phyloP scores from a whole-genome alignment of 2,113 vertebrate species.

The Podilymbus podiceps region DNA sequence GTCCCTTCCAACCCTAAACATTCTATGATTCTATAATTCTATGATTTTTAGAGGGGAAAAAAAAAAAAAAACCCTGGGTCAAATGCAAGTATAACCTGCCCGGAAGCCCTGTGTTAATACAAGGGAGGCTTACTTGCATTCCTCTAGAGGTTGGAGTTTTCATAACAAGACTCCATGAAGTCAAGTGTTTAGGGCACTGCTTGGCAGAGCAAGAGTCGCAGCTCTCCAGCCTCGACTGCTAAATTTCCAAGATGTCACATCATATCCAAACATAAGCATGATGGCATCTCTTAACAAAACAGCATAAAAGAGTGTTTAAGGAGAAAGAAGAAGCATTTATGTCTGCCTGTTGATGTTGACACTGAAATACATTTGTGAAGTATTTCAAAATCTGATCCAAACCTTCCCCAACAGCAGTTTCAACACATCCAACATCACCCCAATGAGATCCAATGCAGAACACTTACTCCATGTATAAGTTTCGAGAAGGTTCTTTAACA shows the following conservation, averaged over 20 bases:
- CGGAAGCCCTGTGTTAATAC: accelerated
- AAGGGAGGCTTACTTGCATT: accelerated
- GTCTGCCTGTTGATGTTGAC: not conserved
- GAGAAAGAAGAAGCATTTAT: not conserved
- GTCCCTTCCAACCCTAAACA: too few relatives aligned
- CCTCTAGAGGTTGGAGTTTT: not conserved
- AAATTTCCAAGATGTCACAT: accelerated
- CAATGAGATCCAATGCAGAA: accelerated
- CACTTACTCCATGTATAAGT: accelerated
- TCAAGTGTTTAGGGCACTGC: not conserved
- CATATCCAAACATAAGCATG: accelerated
- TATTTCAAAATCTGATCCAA: not conserved
- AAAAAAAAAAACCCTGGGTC: not conserved
- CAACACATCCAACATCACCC: not conserved
- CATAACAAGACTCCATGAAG: not conserved
- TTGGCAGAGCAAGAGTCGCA: accelerated
- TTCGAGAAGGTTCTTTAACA: not conserved
- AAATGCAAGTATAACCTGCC: not conserved
- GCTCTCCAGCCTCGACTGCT: not conserved
- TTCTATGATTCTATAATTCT: too few relatives aligned
- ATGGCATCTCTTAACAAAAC: not conserved
- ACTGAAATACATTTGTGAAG: accelerated
- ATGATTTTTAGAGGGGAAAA: not conserved
- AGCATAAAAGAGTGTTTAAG: not conserved
- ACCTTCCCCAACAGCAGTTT: not conserved